Evolutionary conservation across 2,797 vertebrate genomes (phyloP).

Genomic region (Pantherophis vulpinus): DNA sequence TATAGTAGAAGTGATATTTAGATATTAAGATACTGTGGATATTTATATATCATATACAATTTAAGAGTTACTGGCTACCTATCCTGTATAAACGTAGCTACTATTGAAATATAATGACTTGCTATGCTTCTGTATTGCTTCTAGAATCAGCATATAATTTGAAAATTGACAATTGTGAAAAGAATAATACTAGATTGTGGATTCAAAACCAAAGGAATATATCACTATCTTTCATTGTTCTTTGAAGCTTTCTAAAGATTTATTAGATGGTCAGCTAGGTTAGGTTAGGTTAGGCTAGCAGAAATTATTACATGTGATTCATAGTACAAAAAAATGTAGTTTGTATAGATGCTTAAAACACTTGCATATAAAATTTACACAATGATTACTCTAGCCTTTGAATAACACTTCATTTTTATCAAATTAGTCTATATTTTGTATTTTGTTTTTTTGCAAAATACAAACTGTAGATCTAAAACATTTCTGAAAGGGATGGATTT

Average conservation of each 20-base stretch:
- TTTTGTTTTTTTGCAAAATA: constrained; percentile 30
- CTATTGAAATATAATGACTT: neutral
- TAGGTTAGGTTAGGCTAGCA: neutral
- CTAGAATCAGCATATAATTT: neutral
- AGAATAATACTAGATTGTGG: neutral
- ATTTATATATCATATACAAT: neutral
- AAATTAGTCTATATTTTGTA: constrained; percentile 39
- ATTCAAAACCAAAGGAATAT: neutral
- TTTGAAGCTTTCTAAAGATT: neutral
- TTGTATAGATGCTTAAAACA: constrained; percentile 27
- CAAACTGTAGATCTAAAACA: constrained; percentile 42
- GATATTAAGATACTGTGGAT: neutral
- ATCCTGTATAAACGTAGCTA: neutral
- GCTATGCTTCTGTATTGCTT: neutral
- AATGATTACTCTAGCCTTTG: constrained; percentile 22
- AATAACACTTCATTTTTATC: constrained; percentile 20
- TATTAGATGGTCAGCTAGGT: neutral
- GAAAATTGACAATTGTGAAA: neutral
- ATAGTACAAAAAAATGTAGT: neutral
- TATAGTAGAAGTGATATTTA: neutral
- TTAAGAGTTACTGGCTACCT: neutral
- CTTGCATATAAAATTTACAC: constrained; percentile 29
- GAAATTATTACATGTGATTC: constrained; percentile 9
- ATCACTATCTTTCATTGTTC: neutral
- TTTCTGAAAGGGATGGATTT: constrained; percentile 45